Percentiles rank a stretch among this genome's conserved stretches.
These are phyloP conservation scores for Endomychus coccineus DNA, from an alignment of 2,888 invertebrate species.

Conservation along the genomic window DNA sequence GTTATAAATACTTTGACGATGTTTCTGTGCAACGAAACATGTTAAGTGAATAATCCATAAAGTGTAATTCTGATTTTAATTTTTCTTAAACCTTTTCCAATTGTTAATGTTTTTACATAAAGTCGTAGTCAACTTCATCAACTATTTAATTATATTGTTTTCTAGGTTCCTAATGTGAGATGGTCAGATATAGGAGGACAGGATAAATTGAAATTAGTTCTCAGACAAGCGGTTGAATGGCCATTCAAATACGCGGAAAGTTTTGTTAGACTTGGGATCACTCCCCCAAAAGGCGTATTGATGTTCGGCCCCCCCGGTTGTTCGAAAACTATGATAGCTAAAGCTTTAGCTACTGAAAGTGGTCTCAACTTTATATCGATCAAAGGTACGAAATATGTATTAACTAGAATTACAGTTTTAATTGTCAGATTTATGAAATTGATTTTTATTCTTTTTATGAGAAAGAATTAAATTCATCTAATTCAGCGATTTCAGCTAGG, in stretches of 20 bases:
- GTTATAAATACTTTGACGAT: no score
- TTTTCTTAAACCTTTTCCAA: no score
- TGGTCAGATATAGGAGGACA: slow-evolving; percentile 96
- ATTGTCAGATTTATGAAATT: no score
- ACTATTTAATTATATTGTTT: slow-evolving; percentile 6
- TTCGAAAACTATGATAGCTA: slow-evolving; percentile 97
- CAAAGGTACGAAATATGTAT: slow-evolving; percentile 55
- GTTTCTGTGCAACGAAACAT: no score
- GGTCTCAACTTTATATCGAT: slow-evolving; percentile 92
- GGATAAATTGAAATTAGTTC: slow-evolving; percentile 71
- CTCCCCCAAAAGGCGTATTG: slow-evolving; percentile 81
- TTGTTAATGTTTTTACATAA: no score
- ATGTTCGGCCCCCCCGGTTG: slow-evolving; percentile 98
- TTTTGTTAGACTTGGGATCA: slow-evolving; percentile 71
- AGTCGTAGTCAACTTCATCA: no score
- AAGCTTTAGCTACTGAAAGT: slow-evolving; percentile 93
- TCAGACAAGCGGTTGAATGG: slow-evolving; percentile 90
- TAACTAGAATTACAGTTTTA: no score
- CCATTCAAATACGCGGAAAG: slow-evolving; percentile 80
- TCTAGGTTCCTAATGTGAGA: slow-evolving; percentile 63
- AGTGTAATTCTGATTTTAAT: no score
- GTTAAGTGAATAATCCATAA: no score
- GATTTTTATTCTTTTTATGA: no score
- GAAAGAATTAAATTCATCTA: no score
- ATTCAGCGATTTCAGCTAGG: no score